Percentiles rank a stretch among this genome's conserved stretches.
These are phyloP conservation scores for Epistrophe grossulariae DNA, from an alignment of 2,888 invertebrate species.

Conservation along the genomic window DNA sequence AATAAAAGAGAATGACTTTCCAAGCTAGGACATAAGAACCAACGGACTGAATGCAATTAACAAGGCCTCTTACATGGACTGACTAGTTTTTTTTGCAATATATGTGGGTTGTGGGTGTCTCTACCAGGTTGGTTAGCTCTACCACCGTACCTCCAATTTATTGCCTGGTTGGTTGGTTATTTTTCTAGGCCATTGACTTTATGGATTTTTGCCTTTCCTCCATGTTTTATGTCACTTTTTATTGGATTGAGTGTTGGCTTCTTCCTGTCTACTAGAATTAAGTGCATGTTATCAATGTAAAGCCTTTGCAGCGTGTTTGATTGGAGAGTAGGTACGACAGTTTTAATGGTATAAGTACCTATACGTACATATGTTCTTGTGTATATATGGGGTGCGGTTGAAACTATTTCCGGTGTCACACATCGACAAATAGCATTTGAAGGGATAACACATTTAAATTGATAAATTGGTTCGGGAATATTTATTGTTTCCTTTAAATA, in stretches of 20 bases:
- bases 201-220: conserved; percentile 8
- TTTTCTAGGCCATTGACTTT: conserved; percentile 69
- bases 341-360: not conserved
- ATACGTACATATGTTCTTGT: not conserved
- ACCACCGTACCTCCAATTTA: conserved; percentile 32
- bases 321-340: conserved; percentile 24
- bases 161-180: conserved; percentile 53
- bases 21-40: conserved; percentile 50
- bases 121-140: not conserved
- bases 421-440: conserved; percentile 21
- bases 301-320: conserved; percentile 30
- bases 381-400: conserved; percentile 19
- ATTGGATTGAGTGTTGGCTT: conserved; percentile 47
- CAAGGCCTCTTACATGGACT: conserved; percentile 40
- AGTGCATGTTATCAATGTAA: conserved; percentile 49
- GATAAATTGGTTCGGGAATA: conserved; percentile 2
- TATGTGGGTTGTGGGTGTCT: conserved; percentile 19
- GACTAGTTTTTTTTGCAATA: conserved; percentile 11
- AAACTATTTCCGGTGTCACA: conserved; percentile 46
- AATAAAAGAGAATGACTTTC: not conserved
- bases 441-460: conserved; percentile 31
- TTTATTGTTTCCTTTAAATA: conserved; percentile 25
- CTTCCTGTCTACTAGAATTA: conserved; percentile 32
- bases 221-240: conserved; percentile 23
- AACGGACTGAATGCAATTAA: conserved; percentile 61